A percentile compares a stretch with the other conserved stretches of the same genome.
Evolutionary conservation across 1,140 invertebrate genomes (phyloP).

Genomic region (Drosophila bocki): DNA sequence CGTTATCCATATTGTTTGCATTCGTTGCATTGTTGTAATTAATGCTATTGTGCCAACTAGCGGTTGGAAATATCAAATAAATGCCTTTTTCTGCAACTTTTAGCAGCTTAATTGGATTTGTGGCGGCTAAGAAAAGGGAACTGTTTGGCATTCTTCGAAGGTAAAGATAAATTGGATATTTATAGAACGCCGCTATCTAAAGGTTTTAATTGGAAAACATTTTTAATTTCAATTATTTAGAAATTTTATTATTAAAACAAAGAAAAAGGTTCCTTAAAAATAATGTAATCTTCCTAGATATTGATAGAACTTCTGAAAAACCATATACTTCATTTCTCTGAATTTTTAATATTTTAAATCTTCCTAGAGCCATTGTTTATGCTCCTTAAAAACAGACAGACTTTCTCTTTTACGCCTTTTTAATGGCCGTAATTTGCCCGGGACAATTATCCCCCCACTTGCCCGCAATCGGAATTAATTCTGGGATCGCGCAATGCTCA

Average conservation of each 20-base stretch:
- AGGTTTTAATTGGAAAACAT: too few species aligned
- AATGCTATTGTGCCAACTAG: slow-evolving; percentile 28
- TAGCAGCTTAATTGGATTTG: slow-evolving; percentile 64
- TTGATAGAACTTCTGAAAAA: neutral
- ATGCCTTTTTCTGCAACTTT: slow-evolving; percentile 41
- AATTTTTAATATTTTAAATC: too few species aligned
- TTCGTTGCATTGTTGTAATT: slow-evolving; percentile 45
- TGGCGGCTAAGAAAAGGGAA: slow-evolving; percentile 3
- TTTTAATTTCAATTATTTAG: neutral
- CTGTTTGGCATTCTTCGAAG: neutral
- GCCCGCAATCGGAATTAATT: slow-evolving; percentile 24
- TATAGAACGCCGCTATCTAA: neutral
- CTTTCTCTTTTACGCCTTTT: slow-evolving; percentile 6
- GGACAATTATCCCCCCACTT: neutral
- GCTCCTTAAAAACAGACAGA: neutral
- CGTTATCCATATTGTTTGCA: slow-evolving; percentile 74
- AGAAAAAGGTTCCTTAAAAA: neutral
- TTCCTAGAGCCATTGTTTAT: neutral
- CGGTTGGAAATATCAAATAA: slow-evolving; percentile 57
- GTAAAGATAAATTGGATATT: neutral
- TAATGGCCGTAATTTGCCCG: slow-evolving; percentile 19
- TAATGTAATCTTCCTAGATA: neutral
- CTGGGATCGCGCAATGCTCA: slow-evolving; percentile 22
- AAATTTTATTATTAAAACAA: neutral
- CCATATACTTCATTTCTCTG: neutral